phyloP scores from a whole-genome alignment of 2,113 vertebrate species.

The Jacana jacana region DNA sequence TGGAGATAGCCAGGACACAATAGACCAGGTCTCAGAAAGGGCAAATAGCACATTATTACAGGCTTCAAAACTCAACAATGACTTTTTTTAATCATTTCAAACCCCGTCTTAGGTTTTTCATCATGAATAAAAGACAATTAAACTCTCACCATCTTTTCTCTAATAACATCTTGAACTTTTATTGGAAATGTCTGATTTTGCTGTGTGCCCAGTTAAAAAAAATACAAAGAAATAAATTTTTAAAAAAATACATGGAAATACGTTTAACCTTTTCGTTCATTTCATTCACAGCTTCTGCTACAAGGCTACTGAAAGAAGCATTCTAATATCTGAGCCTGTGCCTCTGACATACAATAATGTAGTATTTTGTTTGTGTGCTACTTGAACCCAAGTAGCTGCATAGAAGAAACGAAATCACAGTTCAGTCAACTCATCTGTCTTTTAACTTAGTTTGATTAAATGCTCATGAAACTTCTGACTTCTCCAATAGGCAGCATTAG shows the following conservation, averaged over 20 bases:
- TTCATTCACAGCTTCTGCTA: not conserved
- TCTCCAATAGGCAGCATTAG: not conserved
- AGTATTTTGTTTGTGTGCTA: not conserved
- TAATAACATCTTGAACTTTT: not conserved
- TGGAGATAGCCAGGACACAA: constrained; percentile 16
- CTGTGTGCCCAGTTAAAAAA: not conserved
- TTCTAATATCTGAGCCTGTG: not conserved
- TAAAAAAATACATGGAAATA: not conserved
- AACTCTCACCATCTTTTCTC: not conserved
- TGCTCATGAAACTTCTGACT: not conserved
- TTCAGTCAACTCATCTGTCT: not conserved
- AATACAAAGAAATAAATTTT: not conserved
- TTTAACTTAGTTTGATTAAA: not conserved
- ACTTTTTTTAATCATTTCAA: not conserved
- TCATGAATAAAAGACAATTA: not conserved
- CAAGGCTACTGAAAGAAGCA: not conserved
- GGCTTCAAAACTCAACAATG: not conserved
- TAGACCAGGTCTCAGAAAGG: constrained; percentile 2
- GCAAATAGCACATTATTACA: not conserved
- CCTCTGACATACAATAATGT: not conserved
- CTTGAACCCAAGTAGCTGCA: not conserved
- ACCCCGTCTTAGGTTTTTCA: not conserved
- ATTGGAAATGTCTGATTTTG: not conserved
- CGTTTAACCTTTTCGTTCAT: not conserved
- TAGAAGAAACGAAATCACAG: not conserved